Percentiles rank a stretch among this genome's conserved stretches.
Evolutionary conservation across 2,797 vertebrate species (phyloP).

Genomic region (Centropyge bicolor): DNA sequence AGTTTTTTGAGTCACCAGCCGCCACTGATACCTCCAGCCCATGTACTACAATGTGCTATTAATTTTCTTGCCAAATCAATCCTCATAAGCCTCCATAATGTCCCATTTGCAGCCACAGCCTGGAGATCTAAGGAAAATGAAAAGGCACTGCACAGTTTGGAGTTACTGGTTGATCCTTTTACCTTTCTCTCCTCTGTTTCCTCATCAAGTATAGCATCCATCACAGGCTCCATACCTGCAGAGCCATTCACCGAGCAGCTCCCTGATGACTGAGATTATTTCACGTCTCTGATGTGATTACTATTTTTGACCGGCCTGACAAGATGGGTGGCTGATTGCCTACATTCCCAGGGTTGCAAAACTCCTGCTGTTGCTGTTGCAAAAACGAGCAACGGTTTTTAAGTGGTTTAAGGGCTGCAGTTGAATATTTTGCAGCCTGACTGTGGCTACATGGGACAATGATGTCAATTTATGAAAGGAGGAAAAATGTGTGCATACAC

Average conservation of each 20-base stretch:
- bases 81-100: conserved; percentile 57
- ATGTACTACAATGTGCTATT: conserved; percentile 52
- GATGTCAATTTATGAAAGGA: not conserved
- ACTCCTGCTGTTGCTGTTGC: conserved; percentile 15
- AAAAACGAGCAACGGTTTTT: not conserved
- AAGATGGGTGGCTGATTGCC: conserved; percentile 41
- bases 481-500: not conserved
- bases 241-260: conserved; percentile 10
- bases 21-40: not conserved
- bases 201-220: not conserved
- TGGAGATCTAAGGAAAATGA: conserved; percentile 24
- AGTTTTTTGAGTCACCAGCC: too few species aligned
- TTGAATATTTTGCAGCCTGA: not conserved
- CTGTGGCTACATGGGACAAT: not conserved
- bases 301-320: conserved; percentile 27
- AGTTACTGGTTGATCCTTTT: conserved; percentile 18
- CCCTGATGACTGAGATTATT: conserved; percentile 20
- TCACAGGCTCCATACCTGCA: conserved; percentile 29
- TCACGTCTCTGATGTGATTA: conserved; percentile 29
- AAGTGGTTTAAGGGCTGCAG: not conserved
- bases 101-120: conserved; percentile 44
- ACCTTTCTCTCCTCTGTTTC: not conserved
- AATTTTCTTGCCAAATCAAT: conserved; percentile 64
- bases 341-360: conserved; percentile 10
- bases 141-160: conserved; percentile 1